These are phyloP conservation scores for Acinonyx jubatus DNA, from an alignment of 2,113 vertebrate species.

Conservation along the genomic window DNA sequence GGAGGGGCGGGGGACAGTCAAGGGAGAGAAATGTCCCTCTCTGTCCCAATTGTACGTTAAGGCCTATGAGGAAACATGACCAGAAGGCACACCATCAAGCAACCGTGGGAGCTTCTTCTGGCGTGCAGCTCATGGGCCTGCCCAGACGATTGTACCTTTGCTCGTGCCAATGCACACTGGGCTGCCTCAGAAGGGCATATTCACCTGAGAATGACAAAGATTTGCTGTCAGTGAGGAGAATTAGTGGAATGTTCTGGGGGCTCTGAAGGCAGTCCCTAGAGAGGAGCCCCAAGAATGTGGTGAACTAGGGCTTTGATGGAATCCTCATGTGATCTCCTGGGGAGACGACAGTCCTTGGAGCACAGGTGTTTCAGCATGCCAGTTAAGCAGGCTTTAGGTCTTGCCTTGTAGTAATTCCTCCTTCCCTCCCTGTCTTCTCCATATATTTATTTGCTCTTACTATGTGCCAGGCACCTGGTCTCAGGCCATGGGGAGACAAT, in stretches of 20 bases:
- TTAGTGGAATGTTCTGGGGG: neutral
- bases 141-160: neutral
- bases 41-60: neutral
- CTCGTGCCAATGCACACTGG: neutral
- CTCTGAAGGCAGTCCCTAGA: constrained; percentile 5
- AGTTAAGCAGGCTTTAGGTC: neutral
- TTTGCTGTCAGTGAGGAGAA: neutral
- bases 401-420: neutral
- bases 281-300: constrained; percentile 15
- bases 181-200: constrained; percentile 6
- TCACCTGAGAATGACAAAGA: neutral
- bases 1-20: neutral
- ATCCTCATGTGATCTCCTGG: neutral
- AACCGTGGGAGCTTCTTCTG: neutral
- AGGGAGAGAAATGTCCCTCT: neutral
- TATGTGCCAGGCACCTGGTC: neutral
- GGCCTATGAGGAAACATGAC: neutral
- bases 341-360: neutral
- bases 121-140: neutral
- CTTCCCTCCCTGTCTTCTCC: neutral
- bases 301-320: neutral
- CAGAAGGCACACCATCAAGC: neutral
- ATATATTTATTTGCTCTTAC: neutral
- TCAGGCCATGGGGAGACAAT: neutral
- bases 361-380: neutral